Evolutionary conservation across 2,113 vertebrate species (phyloP), one percentile per base, ranked within the genome.

Genomic region (Gallinago paraguaiae): DNA sequence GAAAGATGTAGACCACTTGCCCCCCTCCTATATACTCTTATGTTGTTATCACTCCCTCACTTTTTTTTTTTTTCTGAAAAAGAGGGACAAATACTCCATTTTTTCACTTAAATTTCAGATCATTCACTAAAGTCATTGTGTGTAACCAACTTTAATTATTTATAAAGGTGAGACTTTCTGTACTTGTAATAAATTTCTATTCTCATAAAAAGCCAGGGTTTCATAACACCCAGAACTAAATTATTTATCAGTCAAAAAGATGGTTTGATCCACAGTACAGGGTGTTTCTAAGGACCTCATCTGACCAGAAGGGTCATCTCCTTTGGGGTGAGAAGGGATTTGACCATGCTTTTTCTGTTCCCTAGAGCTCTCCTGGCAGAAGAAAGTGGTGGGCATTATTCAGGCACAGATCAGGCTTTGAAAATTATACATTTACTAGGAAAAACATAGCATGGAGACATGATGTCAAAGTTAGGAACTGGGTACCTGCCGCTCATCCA

Each of bases 81-180:
- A 54, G 50, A 92, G 53, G 90, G 64, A 88, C 31, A 88, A 92
- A 92, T 59, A 59, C 41, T 89, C 41, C 3, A 25, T 82, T 86
- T 95, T 92, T 91, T 35, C 33, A 70, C 96, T 92, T 89, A 61
- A 79, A 91, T 94, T 92, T 89, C 74, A 92, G 81, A 87, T 80
- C 45, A 87, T 85, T 94, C 53, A 6, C 93, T 64, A 11, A 88
- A 92, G 88, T 84, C 48, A 27, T 89, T 69, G 46, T 92, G 70
- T 95, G 89, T 94, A 96, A 93, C 94, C 74, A 92, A 9, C 61
- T 76, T 95, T 50, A 93, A 96, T 92, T 91, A 95, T 97, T 93
- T 82, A 97, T 94, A 91, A 89, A 96, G 91, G 92, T 88, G 84
- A 96, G 70, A 82, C 77, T 93, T 95, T 72, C 77, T 89, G 84